Conservation (phyloP, 1,140 invertebrate genomes). For the Trachelipus rathkii region DNA sequence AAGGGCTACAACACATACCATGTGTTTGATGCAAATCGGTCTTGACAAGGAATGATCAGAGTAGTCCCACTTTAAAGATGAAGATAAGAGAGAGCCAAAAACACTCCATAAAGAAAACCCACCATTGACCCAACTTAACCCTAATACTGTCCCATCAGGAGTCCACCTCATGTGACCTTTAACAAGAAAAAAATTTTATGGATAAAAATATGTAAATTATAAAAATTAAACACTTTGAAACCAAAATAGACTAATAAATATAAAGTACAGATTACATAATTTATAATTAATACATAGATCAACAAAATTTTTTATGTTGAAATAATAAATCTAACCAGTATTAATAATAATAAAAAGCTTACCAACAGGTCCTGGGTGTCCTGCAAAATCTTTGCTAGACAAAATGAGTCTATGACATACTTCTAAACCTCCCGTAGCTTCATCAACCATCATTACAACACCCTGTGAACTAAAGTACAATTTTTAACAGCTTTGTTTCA, state of each 20-base stretch:
- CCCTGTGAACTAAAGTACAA: slow-evolving; percentile 68
- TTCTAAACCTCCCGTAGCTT: slow-evolving; percentile 82
- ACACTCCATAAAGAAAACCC: slow-evolving; percentile 93
- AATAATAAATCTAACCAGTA: no score
- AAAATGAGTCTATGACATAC: slow-evolving; percentile 79
- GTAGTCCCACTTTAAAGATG: slow-evolving; percentile 86
- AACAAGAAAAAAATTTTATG: not conserved
- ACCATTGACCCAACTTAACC: slow-evolving; percentile 82
- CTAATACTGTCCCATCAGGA: slow-evolving; percentile 88
- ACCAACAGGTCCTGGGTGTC: slow-evolving; percentile 68
- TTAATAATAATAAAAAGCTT: slow-evolving; percentile 12
- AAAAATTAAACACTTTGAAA: no score
- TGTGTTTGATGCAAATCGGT: slow-evolving; percentile 30
- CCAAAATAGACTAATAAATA: no score
- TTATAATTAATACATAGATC: no score
- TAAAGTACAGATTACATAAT: no score
- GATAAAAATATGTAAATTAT: no score
- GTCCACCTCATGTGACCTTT: slow-evolving; percentile 66
- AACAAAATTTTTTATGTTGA: no score
- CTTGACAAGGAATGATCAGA: slow-evolving; percentile 51
- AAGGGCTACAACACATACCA: not conserved
- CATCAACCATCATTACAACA: slow-evolving; percentile 86
- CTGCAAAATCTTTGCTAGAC: slow-evolving; percentile 86
- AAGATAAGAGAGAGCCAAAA: slow-evolving; percentile 89
- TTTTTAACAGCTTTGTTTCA: not conserved